These are phyloP conservation scores for Cephus nigrinus DNA, from an alignment of 2,888 invertebrate species.

Conservation along the genomic window DNA sequence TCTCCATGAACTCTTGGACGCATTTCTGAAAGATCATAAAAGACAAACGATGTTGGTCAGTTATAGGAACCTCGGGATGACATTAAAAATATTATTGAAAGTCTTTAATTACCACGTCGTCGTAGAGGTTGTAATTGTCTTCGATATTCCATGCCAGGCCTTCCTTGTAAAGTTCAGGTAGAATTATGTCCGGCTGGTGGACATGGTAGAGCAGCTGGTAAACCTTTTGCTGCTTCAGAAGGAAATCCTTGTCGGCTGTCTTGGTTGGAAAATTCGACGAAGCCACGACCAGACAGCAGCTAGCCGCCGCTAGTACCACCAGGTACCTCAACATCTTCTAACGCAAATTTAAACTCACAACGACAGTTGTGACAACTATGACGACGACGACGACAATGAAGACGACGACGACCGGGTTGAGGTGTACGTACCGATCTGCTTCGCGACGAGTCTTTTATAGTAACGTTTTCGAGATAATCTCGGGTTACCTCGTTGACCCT, in stretches of 20 bases:
- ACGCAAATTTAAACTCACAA: neutral
- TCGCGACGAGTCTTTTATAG: neutral
- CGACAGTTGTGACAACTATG: neutral
- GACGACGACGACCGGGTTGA: neutral
- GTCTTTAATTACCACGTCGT: slow-evolving; percentile 43
- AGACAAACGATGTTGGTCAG: neutral
- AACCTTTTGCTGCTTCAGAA: slow-evolving; percentile 53
- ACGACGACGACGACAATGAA: neutral
- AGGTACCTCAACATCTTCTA: slow-evolving; percentile 67
- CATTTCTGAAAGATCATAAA: slow-evolving; percentile 41
- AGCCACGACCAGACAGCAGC: slow-evolving; percentile 65
- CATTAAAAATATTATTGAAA: neutral
- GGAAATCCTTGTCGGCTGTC: slow-evolving; percentile 50
- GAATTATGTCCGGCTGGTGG: slow-evolving; percentile 44
- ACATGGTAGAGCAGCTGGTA: slow-evolving; percentile 53
- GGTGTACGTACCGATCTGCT: neutral
- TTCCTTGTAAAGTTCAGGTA: slow-evolving; percentile 43
- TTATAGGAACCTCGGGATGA: neutral
- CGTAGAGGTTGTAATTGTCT: slow-evolving; percentile 44
- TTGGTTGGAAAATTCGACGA: neutral
- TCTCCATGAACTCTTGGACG: slow-evolving; percentile 57
- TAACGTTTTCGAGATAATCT: neutral
- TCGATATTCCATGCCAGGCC: slow-evolving; percentile 47
- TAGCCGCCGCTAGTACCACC: slow-evolving; percentile 63
- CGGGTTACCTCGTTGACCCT: neutral